Evolutionary conservation across 2,797 vertebrate genomes (phyloP).

Genomic region (Pagetopsis macropterus): DNA sequence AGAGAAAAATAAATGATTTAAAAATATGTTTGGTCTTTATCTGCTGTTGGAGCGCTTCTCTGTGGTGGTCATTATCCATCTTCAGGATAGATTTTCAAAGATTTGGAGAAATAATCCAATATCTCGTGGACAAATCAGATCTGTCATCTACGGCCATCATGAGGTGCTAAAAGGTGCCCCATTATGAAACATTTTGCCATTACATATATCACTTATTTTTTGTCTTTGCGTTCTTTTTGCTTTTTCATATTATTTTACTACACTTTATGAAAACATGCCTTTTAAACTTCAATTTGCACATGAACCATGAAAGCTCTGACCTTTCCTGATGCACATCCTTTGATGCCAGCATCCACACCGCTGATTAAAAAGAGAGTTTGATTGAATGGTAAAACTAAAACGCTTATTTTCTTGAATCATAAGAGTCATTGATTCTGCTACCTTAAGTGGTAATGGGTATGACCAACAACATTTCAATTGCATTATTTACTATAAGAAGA

Average conservation of each 20-base stretch:
- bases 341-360: background rate
- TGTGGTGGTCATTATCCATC: too few relatives aligned
- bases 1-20: too few relatives aligned
- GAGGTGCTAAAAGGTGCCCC: too few relatives aligned
- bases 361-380: background rate
- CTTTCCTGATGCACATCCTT: background rate
- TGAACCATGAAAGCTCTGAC: background rate
- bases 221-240: constrained; percentile 1
- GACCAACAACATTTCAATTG: background rate
- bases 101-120: too few relatives aligned
- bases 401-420: background rate
- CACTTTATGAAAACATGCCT: background rate
- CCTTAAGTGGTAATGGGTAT: background rate
- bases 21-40: too few relatives aligned
- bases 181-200: background rate
- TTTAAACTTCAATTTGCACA: background rate
- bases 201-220: too few relatives aligned
- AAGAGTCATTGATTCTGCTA: background rate
- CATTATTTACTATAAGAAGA: background rate
- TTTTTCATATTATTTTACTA: background rate
- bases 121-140: background rate
- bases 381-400: background rate
- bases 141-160: background rate
- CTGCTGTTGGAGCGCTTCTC: too few relatives aligned
- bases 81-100: too few relatives aligned